These are phyloP conservation scores for Paradisaea rubra DNA, from an alignment of 2,113 vertebrate species.

Conservation along the genomic window DNA sequence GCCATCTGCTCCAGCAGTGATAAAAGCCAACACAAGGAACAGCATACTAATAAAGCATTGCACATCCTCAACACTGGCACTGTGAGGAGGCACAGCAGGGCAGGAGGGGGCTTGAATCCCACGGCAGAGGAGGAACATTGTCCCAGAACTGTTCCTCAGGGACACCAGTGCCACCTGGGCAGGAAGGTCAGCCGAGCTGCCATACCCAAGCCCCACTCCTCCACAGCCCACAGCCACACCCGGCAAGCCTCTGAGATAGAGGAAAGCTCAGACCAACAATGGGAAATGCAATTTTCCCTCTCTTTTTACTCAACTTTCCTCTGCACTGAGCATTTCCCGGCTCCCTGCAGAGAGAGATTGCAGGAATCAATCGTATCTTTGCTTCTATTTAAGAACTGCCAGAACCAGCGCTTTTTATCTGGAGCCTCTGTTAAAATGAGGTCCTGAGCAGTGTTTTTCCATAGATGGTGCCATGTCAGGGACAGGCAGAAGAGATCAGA, in stretches of 20 bases:
- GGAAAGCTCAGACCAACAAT: not conserved
- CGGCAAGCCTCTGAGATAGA: not conserved
- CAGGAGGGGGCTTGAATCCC: not conserved
- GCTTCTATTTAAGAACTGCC: not conserved
- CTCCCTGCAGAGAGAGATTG: not conserved
- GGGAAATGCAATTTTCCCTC: not conserved
- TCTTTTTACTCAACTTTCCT: not conserved
- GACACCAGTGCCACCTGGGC: not conserved
- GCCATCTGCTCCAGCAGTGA: conserved; percentile 7
- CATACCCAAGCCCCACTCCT: not conserved
- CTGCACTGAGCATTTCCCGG: not conserved
- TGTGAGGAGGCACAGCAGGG: not conserved
- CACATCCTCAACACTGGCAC: fast-evolving
- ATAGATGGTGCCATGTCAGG: not conserved
- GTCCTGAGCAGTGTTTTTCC: not conserved
- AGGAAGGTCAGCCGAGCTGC: fast-evolving
- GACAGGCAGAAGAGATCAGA: not conserved
- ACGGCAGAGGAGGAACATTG: not conserved
- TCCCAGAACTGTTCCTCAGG: not conserved
- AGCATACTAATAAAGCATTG: not conserved
- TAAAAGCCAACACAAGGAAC: not conserved
- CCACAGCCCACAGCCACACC: not conserved
- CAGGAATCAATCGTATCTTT: not conserved
- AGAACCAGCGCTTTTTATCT: not conserved
- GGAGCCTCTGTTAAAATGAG: not conserved